Base-by-base conservation (phyloP, 2,113 vertebrate genomes). In the Microcebus ravelobensis region DNA sequence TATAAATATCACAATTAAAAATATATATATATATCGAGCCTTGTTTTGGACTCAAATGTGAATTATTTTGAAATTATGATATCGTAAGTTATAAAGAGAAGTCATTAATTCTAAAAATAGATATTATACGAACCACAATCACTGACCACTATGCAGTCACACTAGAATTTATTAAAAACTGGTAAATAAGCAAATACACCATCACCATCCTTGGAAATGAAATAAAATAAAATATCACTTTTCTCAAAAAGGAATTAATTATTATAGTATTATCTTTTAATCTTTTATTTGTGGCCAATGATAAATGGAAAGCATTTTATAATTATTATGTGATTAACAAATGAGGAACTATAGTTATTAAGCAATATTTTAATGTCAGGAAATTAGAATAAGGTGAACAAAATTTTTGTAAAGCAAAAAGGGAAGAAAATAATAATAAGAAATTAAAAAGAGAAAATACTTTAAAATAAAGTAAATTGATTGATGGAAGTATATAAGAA, bases 391-490 rank as follows among this genome's bases (percentile, higher is more conserved):
- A 89, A 90, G 27, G n/a, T 83, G 39, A 92, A 48, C 8, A 90
- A 57, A 55, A 27, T 42, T 61, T 11, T 87, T 70, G 59, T 61
- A 86, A 93, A 36, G 8, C 34, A 65, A 65, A 74, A 82, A 73
- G 36, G 21, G 76, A 8, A 93, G 42, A 71, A 50, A 80, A 55
- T 84, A 63, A 55, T 21, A 68, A 25, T 84, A 91, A 91, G 50
- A 95, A 92, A 87, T 52, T 68, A 63, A 93, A 86, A 86, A 82
- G 20, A 77, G 2, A 87, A 96, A 80, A 82, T 6, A 55, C 81
- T 73, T 50, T 73, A 70, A 84, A 92, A 71, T 79, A 57, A 8
- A 45, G 23, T 14, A 48, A 63, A 77, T 59, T 80, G 18, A 70
- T 70, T 89, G 29, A 48, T 87, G 63, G 10, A 14, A 50, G 6